phyloP scores from a whole-genome alignment of 2,888 invertebrate species.

The Aplocera efformata region DNA sequence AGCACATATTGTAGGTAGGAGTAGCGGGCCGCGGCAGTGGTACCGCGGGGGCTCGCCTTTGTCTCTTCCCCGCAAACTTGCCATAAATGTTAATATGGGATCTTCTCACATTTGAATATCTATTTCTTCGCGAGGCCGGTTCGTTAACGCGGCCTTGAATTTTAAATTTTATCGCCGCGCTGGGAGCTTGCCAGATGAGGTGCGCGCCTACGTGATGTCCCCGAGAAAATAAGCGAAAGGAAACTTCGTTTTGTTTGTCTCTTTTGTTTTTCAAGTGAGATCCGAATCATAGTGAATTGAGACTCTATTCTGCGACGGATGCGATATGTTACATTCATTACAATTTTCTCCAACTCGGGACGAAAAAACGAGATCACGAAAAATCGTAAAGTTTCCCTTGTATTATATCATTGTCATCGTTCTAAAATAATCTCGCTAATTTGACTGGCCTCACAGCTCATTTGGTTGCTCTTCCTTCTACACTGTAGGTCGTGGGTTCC shows the following conservation, averaged over 20 bases:
- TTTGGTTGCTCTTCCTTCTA: no score
- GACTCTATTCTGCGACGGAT: no score
- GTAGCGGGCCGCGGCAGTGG: conserved; percentile 28
- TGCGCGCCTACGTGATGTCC: conserved; percentile 77
- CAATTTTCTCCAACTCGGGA: no score
- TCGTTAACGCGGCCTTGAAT: conserved; percentile 81
- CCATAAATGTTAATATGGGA: conserved; percentile 81
- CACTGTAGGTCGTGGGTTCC: no score
- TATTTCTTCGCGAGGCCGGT: conserved; percentile 80
- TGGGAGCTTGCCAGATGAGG: conserved; percentile 74
- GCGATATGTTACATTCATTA: no score
- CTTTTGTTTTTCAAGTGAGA: conserved; percentile 54
- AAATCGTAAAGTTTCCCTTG: no score
- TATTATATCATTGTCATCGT: no score
- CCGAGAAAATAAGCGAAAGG: conserved; percentile 65
- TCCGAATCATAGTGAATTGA: no score
- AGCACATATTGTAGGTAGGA: conserved; percentile 35
- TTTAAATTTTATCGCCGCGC: conserved; percentile 78
- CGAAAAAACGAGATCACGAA: no score
- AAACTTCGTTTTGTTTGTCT: conserved; percentile 66
- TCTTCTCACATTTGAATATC: conserved; percentile 80
- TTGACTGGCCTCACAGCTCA: no score
- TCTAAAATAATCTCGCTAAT: no score
- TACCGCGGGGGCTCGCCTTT: conserved; percentile 61
- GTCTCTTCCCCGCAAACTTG: conserved; percentile 78